Evolutionary conservation across 2,797 vertebrate genomes (phyloP).

Genomic region (Numenius phaeopus): DNA sequence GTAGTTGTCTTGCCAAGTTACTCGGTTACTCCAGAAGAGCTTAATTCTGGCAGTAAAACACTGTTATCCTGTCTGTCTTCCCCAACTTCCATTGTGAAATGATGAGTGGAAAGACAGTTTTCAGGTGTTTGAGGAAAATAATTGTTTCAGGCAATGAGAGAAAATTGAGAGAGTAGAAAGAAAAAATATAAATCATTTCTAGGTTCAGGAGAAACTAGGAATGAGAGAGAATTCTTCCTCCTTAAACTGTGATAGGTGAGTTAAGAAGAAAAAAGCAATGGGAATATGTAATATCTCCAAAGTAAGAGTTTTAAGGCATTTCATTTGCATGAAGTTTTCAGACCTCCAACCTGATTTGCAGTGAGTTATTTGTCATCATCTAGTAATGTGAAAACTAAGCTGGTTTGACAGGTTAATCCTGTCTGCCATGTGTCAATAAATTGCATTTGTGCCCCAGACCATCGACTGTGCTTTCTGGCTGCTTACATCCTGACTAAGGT

Average conservation of each 20-base stretch:
- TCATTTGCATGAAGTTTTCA: background rate
- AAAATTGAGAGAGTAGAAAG: background rate
- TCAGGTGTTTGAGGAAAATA: background rate
- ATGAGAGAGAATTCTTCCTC: background rate
- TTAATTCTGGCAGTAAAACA: background rate
- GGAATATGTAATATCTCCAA: background rate
- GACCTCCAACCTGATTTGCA: background rate
- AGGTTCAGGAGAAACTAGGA: background rate
- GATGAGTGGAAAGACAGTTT: background rate
- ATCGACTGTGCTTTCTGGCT: background rate
- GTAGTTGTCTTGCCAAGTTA: background rate
- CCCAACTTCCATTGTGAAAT: background rate
- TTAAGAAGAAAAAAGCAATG: background rate
- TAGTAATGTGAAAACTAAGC: background rate
- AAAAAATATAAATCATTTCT: accelerated
- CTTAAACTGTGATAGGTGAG: background rate
- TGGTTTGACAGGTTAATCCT: background rate
- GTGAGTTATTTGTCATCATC: background rate
- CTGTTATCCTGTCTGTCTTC: background rate
- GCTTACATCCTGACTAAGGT: background rate
- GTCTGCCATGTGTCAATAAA: background rate
- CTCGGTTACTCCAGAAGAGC: background rate
- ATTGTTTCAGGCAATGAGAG: background rate
- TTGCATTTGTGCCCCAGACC: background rate
- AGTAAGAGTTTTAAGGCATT: background rate